Conservation (phyloP, 2,888 invertebrate genomes). For the Oligia latruncula region DNA sequence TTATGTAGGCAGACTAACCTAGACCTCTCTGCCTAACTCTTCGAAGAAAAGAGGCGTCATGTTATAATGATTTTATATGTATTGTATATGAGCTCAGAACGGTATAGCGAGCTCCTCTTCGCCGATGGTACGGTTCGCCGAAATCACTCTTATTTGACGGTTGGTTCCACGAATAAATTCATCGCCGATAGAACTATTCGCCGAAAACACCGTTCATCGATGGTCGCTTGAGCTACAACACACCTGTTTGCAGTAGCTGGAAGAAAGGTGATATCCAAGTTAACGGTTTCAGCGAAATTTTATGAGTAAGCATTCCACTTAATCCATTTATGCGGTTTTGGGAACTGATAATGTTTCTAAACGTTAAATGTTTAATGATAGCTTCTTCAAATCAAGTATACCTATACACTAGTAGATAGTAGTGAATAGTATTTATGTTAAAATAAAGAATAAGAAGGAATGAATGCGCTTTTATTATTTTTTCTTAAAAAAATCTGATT, state of each 20-base stretch:
- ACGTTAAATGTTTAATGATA: neutral
- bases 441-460: too few relatives aligned
- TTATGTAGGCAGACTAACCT: too few relatives aligned
- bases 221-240: too few relatives aligned
- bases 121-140: too few relatives aligned
- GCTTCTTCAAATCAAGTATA: neutral
- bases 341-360: conserved; percentile 1
- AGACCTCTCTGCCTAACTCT: neutral
- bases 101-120: too few relatives aligned
- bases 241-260: neutral
- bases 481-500: too few relatives aligned
- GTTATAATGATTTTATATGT: neutral
- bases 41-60: neutral
- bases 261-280: neutral
- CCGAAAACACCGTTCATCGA: too few relatives aligned
- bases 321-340: neutral
- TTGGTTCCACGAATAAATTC: too few relatives aligned
- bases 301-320: neutral
- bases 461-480: too few relatives aligned
- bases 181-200: too few relatives aligned
- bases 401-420: neutral
- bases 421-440: too few relatives aligned
- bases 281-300: conserved; percentile 13
- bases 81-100: neutral
- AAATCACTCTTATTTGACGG: too few relatives aligned